Evolutionary conservation across 2,888 invertebrate species (phyloP).

Genomic region (Notodonta dromedarius): DNA sequence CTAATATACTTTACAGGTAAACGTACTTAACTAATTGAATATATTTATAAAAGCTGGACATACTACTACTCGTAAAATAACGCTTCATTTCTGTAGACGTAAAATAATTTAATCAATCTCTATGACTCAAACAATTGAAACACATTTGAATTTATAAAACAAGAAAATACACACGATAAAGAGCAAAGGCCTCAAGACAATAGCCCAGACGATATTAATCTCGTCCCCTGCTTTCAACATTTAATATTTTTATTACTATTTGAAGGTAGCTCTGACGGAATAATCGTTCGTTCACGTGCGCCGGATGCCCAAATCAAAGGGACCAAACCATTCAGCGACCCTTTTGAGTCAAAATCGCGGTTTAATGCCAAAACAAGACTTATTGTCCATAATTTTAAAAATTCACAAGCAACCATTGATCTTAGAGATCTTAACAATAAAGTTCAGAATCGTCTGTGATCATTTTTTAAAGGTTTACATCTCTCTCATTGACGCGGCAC

Average conservation of each 20-base stretch:
- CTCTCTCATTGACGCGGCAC: slow-evolving; percentile 65
- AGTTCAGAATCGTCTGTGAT: slow-evolving; percentile 41
- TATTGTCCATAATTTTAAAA: slow-evolving; percentile 42
- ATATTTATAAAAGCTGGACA: too few relatives aligned
- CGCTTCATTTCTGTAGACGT: too few relatives aligned
- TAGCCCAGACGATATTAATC: slow-evolving; percentile 40
- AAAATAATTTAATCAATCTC: slow-evolving; percentile 7
- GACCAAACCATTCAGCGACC: slow-evolving; percentile 64
- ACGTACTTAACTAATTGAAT: too few relatives aligned
- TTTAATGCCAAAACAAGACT: slow-evolving; percentile 71
- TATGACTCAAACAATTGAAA: slow-evolving; percentile 10
- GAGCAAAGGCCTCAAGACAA: slow-evolving; percentile 31
- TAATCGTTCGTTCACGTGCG: slow-evolving; percentile 71
- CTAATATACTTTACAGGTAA: too few relatives aligned
- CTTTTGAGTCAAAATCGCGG: slow-evolving; percentile 67
- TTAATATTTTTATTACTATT: slow-evolving; percentile 61
- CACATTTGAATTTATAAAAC: slow-evolving; percentile 17
- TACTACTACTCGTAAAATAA: too few relatives aligned
- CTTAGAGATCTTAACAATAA: slow-evolving; percentile 29
- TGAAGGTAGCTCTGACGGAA: slow-evolving; percentile 46
- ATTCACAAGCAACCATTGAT: neutral
- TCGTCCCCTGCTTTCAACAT: slow-evolving; percentile 40
- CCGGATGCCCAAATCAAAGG: slow-evolving; percentile 75
- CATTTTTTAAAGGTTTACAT: slow-evolving; percentile 48
- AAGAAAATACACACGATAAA: slow-evolving; percentile 16